Percentiles rank a stretch among this genome's conserved stretches.
Conservation (phyloP, 2,797 vertebrate genomes). For the Triplophysa bombifrons region DNA sequence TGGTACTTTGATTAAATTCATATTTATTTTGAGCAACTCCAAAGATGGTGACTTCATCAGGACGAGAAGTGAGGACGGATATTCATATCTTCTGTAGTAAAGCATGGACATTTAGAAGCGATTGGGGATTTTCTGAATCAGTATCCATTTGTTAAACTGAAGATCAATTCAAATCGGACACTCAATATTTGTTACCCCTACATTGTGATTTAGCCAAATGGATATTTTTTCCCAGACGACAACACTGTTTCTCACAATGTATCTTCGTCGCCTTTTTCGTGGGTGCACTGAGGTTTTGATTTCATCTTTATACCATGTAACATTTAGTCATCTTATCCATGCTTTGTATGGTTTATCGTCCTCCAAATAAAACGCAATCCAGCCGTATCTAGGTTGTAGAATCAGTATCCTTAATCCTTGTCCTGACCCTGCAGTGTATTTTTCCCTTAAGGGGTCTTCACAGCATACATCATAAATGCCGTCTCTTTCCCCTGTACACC, state of each 20-base stretch:
- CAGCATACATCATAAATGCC: conserved; percentile 31
- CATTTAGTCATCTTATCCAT: conserved; percentile 32
- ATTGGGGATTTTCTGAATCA: too few species aligned
- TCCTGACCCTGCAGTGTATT: conserved; percentile 12
- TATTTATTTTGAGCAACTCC: too few species aligned
- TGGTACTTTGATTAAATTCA: too few species aligned
- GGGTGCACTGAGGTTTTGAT: conserved; percentile 5
- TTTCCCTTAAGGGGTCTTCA: conserved; percentile 1
- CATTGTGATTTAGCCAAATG: conserved; percentile 14
- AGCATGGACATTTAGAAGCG: too few species aligned
- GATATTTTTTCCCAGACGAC: conserved; percentile 2
- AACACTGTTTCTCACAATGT: conserved; percentile 12
- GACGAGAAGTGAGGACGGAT: too few species aligned
- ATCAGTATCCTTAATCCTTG: conserved; percentile 8
- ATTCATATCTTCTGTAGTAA: too few species aligned
- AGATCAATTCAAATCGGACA: too few species aligned
- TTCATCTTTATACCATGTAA: conserved; percentile 36
- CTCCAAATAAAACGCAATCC: conserved; percentile 22
- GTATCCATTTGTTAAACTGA: too few species aligned
- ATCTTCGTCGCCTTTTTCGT: conserved; percentile 3
- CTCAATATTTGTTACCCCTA: background rate
- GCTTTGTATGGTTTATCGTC: background rate
- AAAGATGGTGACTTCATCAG: too few species aligned
- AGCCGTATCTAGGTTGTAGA: conserved; percentile 23
- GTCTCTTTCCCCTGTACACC: conserved; percentile 28